Evolutionary conservation across 1,140 invertebrate genomes (phyloP).

Genomic region (Eumaeus atala): DNA sequence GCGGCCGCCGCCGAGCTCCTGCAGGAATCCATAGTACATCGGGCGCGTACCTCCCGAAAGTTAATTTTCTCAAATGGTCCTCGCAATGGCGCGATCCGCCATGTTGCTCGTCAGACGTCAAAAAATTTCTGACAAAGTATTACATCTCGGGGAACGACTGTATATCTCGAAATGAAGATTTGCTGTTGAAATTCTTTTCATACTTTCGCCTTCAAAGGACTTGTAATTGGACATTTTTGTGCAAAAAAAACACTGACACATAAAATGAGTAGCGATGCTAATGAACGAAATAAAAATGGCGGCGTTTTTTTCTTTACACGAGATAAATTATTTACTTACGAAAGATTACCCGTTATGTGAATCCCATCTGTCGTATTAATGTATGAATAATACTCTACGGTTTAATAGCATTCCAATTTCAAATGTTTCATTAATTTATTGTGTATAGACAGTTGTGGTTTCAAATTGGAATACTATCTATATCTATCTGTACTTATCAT

Average conservation of each 20-base stretch:
- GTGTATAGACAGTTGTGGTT: too few relatives aligned
- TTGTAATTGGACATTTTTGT: conserved; percentile 7
- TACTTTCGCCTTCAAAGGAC: conserved; percentile 8
- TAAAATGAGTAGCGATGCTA: not conserved
- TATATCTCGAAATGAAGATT: conserved; percentile 34
- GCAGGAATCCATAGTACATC: conserved; percentile 27
- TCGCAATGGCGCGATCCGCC: conserved; percentile 19
- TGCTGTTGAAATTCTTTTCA: conserved; percentile 28
- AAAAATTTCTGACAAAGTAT: conserved; percentile 33
- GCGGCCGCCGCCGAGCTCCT: not conserved
- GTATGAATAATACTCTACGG: too few relatives aligned
- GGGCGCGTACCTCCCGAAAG: conserved; percentile 28
- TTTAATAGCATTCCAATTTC: too few relatives aligned
- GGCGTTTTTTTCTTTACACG: not conserved
- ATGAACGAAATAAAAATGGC: conserved; percentile 2
- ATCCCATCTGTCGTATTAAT: too few relatives aligned
- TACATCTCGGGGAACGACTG: not conserved
- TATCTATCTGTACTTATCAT: too few relatives aligned
- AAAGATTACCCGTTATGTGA: too few relatives aligned
- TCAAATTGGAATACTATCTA: too few relatives aligned
- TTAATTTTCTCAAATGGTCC: conserved; percentile 47
- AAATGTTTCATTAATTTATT: too few relatives aligned
- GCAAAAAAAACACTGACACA: conserved; percentile 5
- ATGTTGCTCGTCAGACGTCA: conserved; percentile 28
- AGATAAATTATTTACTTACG: too few relatives aligned